A percentile compares a stretch with the other conserved stretches of the same genome.
phyloP scores from a whole-genome alignment of 2,113 vertebrate species.

The Sorex fumeus region DNA sequence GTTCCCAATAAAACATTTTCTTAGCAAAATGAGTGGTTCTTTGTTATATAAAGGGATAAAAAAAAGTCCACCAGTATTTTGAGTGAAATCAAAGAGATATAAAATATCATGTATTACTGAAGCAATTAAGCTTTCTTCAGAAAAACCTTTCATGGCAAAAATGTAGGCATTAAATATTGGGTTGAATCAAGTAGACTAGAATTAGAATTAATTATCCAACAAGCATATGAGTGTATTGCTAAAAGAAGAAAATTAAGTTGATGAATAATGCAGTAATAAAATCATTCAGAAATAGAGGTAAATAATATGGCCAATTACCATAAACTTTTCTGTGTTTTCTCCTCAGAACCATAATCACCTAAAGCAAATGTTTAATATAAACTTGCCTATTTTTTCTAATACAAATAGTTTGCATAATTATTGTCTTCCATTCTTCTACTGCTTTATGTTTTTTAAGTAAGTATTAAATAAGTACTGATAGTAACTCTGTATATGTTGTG shows the following conservation, averaged over 20 bases:
- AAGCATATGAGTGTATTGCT: background rate
- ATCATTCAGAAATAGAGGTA: slow-evolving; percentile 5
- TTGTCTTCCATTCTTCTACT: background rate
- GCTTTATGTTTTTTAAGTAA: background rate
- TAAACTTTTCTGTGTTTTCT: background rate
- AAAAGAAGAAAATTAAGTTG: slow-evolving; percentile 3
- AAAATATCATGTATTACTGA: slow-evolving; percentile 40
- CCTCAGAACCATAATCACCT: background rate
- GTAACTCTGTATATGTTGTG: no score
- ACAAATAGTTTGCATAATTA: background rate
- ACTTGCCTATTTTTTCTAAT: background rate
- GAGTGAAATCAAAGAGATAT: slow-evolving; percentile 25
- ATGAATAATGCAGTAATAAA: background rate
- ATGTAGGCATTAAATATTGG: background rate
- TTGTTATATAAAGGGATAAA: background rate
- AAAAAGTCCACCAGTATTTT: background rate
- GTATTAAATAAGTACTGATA: background rate
- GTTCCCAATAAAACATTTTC: slow-evolving; percentile 57
- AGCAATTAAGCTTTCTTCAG: background rate
- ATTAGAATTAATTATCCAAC: background rate
- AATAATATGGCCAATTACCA: background rate
- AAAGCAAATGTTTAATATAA: background rate
- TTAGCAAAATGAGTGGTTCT: slow-evolving; percentile 46
- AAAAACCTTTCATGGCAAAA: background rate
- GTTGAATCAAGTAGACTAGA: background rate